Conservation (phyloP, 53 echinoderm and acorn worm species). For the Zoroaster sp. region DNA sequence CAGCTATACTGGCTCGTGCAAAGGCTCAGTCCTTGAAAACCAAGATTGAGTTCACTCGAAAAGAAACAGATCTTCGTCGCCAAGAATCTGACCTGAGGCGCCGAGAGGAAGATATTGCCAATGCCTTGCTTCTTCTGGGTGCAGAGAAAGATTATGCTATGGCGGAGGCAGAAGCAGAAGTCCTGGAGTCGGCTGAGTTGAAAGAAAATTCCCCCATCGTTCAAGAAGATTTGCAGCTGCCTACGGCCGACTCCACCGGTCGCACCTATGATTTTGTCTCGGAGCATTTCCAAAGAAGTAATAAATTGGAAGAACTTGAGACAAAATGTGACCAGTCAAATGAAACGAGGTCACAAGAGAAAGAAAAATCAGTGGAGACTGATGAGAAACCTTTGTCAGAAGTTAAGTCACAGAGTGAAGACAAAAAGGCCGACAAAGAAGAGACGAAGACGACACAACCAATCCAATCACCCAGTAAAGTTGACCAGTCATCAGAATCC, state of each 20-base stretch:
- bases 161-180: constrained; percentile 60
- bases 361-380: not conserved
- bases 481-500: constrained; percentile 1
- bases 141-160: constrained; percentile 69
- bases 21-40: constrained; percentile 64
- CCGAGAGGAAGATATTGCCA: constrained; percentile 50
- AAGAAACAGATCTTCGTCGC: constrained; percentile 55
- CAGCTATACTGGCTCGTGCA: constrained; percentile 65
- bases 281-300: constrained; percentile 29
- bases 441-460: not conserved
- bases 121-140: constrained; percentile 59
- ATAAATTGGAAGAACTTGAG: not conserved
- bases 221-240: constrained; percentile 46
- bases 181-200: constrained; percentile 46
- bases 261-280: constrained; percentile 47
- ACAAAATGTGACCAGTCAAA: not conserved
- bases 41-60: constrained; percentile 52
- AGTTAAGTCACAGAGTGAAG: too few relatives aligned
- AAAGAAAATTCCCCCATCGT: constrained; percentile 11
- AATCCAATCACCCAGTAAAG: not conserved
- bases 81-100: constrained; percentile 11
- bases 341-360: constrained; percentile 7
- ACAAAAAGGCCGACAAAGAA: not conserved
- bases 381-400: too few relatives aligned
- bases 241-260: constrained; percentile 20